Conservation (phyloP, 2,888 invertebrate genomes). For the Caenorhabditis sp. region DNA sequence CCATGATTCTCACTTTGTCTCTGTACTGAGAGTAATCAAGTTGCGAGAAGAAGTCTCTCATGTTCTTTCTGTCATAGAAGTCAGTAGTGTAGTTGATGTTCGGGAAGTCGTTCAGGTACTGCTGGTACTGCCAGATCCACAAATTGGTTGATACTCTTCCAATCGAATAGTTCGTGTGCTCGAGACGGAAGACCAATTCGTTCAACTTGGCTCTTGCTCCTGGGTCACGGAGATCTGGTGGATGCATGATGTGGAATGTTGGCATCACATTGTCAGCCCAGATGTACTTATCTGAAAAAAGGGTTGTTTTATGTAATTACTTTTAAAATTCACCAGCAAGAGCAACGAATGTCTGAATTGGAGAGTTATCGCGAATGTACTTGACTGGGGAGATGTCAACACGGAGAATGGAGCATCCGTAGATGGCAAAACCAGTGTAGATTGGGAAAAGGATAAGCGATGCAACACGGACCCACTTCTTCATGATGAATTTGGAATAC, state of each 20-base stretch:
- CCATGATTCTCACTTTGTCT: slow-evolving; percentile 79
- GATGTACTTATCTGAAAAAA: slow-evolving; percentile 78
- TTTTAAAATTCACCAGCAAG: slow-evolving; percentile 74
- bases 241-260: slow-evolving; percentile 81
- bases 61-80: slow-evolving; percentile 80
- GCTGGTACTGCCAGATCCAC: slow-evolving; percentile 82
- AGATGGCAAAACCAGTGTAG: slow-evolving; percentile 78
- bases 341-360: slow-evolving; percentile 82
- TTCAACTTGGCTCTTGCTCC: slow-evolving; percentile 76
- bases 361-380: slow-evolving; percentile 82
- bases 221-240: slow-evolving; percentile 80
- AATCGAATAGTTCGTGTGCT: slow-evolving; percentile 80
- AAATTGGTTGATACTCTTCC: slow-evolving; percentile 79
- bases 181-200: slow-evolving; percentile 80
- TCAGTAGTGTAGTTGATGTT: slow-evolving; percentile 78
- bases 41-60: slow-evolving; percentile 80
- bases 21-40: slow-evolving; percentile 81
- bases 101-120: slow-evolving; percentile 82
- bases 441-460: slow-evolving; percentile 76
- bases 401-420: slow-evolving; percentile 79
- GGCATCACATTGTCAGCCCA: slow-evolving; percentile 83
- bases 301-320: no score
- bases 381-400: slow-evolving; percentile 82
- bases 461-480: slow-evolving; percentile 73
- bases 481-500: slow-evolving; percentile 79